These are phyloP conservation scores for Euleptes europaea DNA, from an alignment of 2,113 vertebrate species.

Conservation along the genomic window DNA sequence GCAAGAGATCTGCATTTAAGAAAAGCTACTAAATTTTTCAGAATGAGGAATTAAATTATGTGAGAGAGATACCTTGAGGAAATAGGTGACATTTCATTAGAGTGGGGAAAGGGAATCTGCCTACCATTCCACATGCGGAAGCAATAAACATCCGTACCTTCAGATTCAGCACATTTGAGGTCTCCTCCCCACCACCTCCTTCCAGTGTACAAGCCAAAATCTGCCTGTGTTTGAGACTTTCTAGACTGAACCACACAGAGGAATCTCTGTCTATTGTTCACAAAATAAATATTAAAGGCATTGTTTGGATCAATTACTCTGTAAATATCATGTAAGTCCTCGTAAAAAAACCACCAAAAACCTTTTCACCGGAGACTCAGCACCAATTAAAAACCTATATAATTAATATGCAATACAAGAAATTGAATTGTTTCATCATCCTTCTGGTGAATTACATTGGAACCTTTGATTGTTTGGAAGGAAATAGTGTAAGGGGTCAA, in stretches of 20 bases:
- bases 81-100: not conserved
- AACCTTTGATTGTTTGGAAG: not conserved
- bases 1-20: not conserved
- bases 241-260: not conserved
- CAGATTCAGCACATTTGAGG: not conserved
- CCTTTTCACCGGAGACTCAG: not conserved
- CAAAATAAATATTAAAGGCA: not conserved
- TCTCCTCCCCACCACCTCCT: not conserved
- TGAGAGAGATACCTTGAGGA: not conserved
- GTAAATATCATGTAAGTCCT: too few relatives aligned
- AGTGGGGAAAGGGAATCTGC: too few relatives aligned
- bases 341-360: not conserved
- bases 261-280: not conserved
- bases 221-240: not conserved
- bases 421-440: constrained; percentile 11
- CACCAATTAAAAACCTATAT: not conserved
- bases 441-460: not conserved
- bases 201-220: not conserved
- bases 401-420: not conserved
- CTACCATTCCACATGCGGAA: not conserved
- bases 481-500: not conserved
- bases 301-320: not conserved
- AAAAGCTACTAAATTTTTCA: not conserved
- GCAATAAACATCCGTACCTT: not conserved
- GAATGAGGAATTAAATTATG: not conserved